Base-by-base conservation (phyloP, 1,140 invertebrate species). In the Drosophila nannoptera region DNA sequence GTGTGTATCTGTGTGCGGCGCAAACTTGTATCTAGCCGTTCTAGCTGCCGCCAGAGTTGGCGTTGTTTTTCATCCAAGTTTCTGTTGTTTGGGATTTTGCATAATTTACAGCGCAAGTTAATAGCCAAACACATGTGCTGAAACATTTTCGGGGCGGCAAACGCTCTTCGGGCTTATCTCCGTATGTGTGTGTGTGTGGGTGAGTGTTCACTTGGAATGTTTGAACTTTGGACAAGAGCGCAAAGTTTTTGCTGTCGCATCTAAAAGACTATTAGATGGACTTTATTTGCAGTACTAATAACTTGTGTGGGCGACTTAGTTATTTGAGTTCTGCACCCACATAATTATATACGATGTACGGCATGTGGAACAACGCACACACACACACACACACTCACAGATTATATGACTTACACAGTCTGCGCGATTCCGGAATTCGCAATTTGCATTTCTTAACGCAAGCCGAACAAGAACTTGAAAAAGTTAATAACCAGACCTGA, bases 51-150 rank as follows among this genome's bases (percentile, higher is more conserved):
- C 8, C 36, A 38, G 36, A 29, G 12, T 12, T 56, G 54, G 38
- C 49, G 40, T 56, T 59, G 71, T 62, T 73, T 66, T 59, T 54
- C 54, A 46, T 50, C 56, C 74, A 12, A 58, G 40, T 56, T 45
- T 40, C 40, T 45, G 54, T 56, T 43, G 54, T 45, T 56, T 46
- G 45, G 54, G 40, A 33, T 82, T 81, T 83, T 81, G 78, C 78
- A 81, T 81, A 81, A 77, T 78, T 77, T 73, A 75, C 62, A 60
- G 59, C 66, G 46, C 67, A 56, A 69, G 67, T 56, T 69, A 69
- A 69, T 69, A 50, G 61, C 61, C 60, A 45, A 64, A 69, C 61
- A 69, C 67, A 69, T 69, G 67, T 69, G 67, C 36, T 40, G 35
- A 33, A 62, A 62, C 33, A 62, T 62, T 53, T 36, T 32, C 9